Conservation (phyloP, 2,113 vertebrate genomes). For the Smithornis capensis region DNA sequence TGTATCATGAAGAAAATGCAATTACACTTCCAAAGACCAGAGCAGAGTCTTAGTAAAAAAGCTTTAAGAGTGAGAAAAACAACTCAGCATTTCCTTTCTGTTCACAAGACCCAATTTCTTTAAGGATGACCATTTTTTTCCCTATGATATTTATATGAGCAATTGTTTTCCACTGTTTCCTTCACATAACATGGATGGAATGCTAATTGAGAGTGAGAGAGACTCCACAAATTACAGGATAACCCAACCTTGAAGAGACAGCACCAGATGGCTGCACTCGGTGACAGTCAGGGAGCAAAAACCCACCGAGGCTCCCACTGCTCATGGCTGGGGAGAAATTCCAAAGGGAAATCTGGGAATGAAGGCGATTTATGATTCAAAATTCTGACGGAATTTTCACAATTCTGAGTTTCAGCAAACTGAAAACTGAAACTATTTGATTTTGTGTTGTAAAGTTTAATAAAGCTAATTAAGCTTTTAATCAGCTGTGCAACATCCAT, state of each 20-base stretch:
- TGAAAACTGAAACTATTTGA: neutral
- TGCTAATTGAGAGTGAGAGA: conserved; percentile 8
- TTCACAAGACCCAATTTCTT: neutral
- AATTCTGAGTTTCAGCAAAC: neutral
- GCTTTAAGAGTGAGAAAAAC: neutral
- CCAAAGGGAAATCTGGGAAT: neutral
- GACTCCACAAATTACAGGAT: conserved; percentile 37
- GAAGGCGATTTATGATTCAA: neutral
- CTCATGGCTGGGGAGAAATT: neutral
- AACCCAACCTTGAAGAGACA: conserved; percentile 61
- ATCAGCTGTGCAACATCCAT: neutral
- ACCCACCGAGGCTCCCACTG: neutral
- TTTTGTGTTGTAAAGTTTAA: neutral
- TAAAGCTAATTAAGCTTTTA: neutral
- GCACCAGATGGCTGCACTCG: conserved; percentile 53
- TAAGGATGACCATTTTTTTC: neutral
- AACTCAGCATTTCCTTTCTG: neutral
- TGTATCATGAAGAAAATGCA: neutral
- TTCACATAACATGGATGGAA: neutral
- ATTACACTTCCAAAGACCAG: neutral
- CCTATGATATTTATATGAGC: neutral
- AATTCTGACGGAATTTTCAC: neutral
- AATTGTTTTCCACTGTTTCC: neutral
- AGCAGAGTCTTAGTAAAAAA: neutral
- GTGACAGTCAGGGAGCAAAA: conserved; percentile 38